phyloP scores from a whole-genome alignment of 2,888 invertebrate genomes.

The Ophraella communa region DNA sequence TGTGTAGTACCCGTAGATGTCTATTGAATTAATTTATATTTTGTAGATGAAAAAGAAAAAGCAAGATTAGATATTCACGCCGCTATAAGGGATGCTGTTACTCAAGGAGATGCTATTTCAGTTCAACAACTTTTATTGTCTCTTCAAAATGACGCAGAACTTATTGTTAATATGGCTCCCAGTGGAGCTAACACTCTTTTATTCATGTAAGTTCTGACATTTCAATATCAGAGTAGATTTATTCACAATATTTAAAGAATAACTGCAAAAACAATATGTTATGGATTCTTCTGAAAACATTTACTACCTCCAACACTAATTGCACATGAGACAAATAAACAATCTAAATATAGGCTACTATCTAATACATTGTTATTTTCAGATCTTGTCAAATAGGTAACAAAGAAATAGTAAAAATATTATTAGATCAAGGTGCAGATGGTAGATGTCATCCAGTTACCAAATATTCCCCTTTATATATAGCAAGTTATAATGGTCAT shows the following conservation, averaged over 20 bases:
- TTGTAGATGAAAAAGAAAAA: slow-evolving; percentile 74
- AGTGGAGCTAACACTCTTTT: slow-evolving; percentile 87
- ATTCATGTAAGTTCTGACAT: slow-evolving; percentile 72
- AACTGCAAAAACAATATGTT: too few species aligned
- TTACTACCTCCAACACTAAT: too few species aligned
- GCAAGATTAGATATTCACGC: slow-evolving; percentile 77
- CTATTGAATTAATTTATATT: not conserved
- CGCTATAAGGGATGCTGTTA: slow-evolving; percentile 77
- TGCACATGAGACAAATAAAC: too few species aligned
- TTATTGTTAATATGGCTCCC: slow-evolving; percentile 85
- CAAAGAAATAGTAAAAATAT: slow-evolving; percentile 75
- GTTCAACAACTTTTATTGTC: slow-evolving; percentile 72
- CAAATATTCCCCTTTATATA: slow-evolving; percentile 90
- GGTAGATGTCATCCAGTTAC: slow-evolving; percentile 89
- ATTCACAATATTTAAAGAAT: not conserved
- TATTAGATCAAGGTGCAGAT: slow-evolving; percentile 85
- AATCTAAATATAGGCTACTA: too few species aligned
- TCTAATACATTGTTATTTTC: slow-evolving; percentile 41
- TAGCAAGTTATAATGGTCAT: slow-evolving; percentile 87
- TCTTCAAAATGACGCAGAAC: slow-evolving; percentile 68
- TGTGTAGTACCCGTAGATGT: slow-evolving; percentile 39
- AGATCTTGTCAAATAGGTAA: slow-evolving; percentile 89
- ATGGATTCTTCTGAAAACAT: too few species aligned
- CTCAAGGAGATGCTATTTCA: slow-evolving; percentile 72
- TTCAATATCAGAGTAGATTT: not conserved